Evolutionary conservation across 2,797 vertebrate genomes (phyloP).

Genomic region (Hippocampus kuda): DNA sequence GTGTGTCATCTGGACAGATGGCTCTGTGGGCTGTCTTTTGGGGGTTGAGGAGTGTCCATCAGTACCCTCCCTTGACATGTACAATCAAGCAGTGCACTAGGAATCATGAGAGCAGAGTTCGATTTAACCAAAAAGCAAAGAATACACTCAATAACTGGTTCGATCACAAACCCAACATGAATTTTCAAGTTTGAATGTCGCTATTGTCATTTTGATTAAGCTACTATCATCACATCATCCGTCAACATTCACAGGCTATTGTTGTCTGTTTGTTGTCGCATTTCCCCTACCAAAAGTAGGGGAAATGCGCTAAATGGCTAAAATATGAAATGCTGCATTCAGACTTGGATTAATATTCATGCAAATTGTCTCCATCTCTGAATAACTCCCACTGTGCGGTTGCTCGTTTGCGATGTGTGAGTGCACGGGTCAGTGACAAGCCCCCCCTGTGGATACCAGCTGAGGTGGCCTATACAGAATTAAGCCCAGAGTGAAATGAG

Average conservation of each 20-base stretch:
- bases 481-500: constrained; percentile 48
- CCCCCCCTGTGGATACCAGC: constrained; percentile 45
- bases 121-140: constrained; percentile 14
- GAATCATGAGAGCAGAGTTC: constrained; percentile 26
- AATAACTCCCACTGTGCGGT: neutral
- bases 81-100: constrained; percentile 20
- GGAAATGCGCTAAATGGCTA: neutral
- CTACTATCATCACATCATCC: neutral
- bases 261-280: no score
- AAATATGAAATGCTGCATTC: constrained; percentile 1
- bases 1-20: constrained; percentile 47
- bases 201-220: neutral
- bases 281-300: neutral
- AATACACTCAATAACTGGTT: neutral
- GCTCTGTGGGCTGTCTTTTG: constrained; percentile 25
- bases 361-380: constrained; percentile 7
- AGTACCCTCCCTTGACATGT: constrained; percentile 27
- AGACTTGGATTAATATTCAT: constrained; percentile 18
- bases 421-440: constrained; percentile 30
- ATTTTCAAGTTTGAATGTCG: neutral
- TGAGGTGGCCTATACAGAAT: constrained; percentile 40
- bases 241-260: neutral
- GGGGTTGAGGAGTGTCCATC: constrained; percentile 36
- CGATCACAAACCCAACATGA: constrained; percentile 10
- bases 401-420: constrained; percentile 2